Evolutionary conservation across 37 sponge, comb jelly and placozoan genomes (phyloP).

Genomic region (Cliona cf. orientalis): DNA sequence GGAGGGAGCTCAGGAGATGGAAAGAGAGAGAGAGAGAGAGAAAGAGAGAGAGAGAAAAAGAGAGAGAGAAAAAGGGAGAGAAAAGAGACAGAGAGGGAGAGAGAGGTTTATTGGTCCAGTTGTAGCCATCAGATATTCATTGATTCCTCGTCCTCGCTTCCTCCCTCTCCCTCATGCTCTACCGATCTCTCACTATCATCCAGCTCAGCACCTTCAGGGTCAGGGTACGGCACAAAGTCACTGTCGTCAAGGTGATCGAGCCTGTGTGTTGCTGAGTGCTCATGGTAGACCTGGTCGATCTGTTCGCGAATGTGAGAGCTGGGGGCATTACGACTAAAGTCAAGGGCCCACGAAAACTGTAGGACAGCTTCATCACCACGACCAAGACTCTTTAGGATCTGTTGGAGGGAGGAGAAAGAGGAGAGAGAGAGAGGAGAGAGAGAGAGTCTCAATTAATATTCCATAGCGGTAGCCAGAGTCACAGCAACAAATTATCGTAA

Average conservation of each 20-base stretch:
- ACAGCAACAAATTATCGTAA: no score
- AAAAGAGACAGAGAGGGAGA: no score
- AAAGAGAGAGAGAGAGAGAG: no score
- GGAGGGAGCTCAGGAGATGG: no score
- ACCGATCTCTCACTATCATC: background rate
- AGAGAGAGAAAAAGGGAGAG: no score
- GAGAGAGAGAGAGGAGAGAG: background rate
- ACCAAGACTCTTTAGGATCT: conserved; percentile 61
- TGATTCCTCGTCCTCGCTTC: background rate
- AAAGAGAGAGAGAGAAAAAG: no score
- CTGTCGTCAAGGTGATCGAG: conserved; percentile 11
- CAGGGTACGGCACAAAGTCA: background rate
- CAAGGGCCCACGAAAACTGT: conserved; percentile 83
- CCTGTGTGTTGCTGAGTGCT: background rate
- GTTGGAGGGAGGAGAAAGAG: background rate
- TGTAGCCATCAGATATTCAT: no score
- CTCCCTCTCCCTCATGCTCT: conserved; percentile 12
- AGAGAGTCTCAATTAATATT: background rate
- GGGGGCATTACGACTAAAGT: conserved; percentile 41
- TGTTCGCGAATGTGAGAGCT: conserved; percentile 37
- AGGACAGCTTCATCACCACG: conserved; percentile 77
- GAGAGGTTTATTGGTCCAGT: no score
- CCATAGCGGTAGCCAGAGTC: background rate
- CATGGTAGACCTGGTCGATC: conserved; percentile 37
- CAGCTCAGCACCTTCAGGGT: conserved; percentile 3